Evolutionary conservation across 2,113 vertebrate species (phyloP), one percentile per base, ranked within the genome.

Genomic region (Grammomys surdaster): DNA sequence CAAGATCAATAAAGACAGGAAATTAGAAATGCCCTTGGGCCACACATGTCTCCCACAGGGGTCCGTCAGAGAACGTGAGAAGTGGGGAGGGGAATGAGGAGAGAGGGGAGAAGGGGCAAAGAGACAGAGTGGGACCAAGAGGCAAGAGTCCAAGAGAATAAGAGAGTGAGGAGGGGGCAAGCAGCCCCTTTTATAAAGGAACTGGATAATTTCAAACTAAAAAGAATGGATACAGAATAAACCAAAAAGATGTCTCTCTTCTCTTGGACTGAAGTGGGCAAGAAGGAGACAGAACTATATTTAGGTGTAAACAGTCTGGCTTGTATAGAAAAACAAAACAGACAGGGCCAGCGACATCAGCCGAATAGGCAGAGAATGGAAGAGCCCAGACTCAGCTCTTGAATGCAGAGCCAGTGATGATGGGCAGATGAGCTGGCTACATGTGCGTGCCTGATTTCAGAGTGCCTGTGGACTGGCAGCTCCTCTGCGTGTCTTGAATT

Each of bases 1-100:
- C 26, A 63, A 60, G 6, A 65, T n/a, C 36, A 95, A 88, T 43
- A 87, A 90, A 90, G 56, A 51, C 6, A 3, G 72, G 33, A 65
- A 89, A 88, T 92, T 85, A 92, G 69, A 90, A 89, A 88, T 65
- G 58, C 92, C 80, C 48, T 95, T 90, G n/a, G 92, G 85, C 17
- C 48, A 72, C 46, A 54, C 19, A 56, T 90, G 72, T 54, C 36
- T 95, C 92, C 88, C 40, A 14, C 76, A 40, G 90, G 88, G 60
- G 54, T 86, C n/a, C 69, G 85, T 90, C 46, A n/a, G 73, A 90
- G n/a, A 82, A 75, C 54, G 28, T 7, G 26, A 93, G 54, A 69
- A n/a, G 91, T 26, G 96, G 93, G 54, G 69, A 92, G 60, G 33
- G 60, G 33, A 93, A 70, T 6, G 4, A 54, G n/a, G 51, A 16